phyloP scores from a whole-genome alignment of 2,113 vertebrate genomes.

The Podiceps cristatus region DNA sequence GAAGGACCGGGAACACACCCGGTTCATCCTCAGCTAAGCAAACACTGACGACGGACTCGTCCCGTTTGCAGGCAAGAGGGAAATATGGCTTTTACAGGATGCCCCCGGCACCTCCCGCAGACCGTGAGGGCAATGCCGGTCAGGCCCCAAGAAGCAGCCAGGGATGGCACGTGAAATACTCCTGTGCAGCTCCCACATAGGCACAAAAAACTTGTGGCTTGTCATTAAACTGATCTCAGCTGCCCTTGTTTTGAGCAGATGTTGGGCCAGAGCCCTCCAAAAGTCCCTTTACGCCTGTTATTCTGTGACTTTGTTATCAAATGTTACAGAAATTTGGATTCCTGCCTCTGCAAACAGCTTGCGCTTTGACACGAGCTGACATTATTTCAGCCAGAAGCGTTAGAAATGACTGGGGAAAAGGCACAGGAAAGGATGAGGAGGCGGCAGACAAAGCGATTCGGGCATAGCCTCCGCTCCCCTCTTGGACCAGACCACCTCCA shows the following conservation, averaged over 20 bases:
- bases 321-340: not conserved
- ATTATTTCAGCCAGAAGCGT: not conserved
- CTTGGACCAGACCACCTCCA: not conserved
- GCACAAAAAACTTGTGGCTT: not conserved
- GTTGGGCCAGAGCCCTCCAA: not conserved
- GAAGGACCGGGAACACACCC: not conserved
- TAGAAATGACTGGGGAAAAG: not conserved
- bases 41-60: rapidly evolving
- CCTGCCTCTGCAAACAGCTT: not conserved
- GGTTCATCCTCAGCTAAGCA: no score
- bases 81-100: rapidly evolving
- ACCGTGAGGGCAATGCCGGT: rapidly evolving
- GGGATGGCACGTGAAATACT: not conserved
- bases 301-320: not conserved
- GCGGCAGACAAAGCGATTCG: rapidly evolving
- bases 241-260: not conserved
- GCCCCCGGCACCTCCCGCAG: not conserved
- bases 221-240: not conserved
- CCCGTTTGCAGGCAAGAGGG: not conserved
- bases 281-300: not conserved
- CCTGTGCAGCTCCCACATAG: rapidly evolving
- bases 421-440: no score
- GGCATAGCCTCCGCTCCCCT: not conserved
- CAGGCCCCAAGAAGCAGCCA: no score
- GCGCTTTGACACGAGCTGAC: not conserved